Evolutionary conservation across 2,888 invertebrate species (phyloP), one percentile per base, ranked within the genome.

Genomic region (Empis stercorea): DNA sequence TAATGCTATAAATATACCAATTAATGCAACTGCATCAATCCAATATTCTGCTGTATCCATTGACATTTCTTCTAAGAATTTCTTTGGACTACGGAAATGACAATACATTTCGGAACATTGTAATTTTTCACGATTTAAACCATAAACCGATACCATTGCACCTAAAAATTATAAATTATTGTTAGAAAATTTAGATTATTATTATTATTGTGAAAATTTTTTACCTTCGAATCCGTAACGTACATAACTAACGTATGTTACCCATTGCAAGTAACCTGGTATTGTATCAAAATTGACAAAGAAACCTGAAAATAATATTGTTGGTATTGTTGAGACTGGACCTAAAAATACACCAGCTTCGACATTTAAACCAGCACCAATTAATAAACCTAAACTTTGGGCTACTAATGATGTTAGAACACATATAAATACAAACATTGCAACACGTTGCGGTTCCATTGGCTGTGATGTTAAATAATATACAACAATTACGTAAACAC

Each of bases 391-490:
- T 42, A 93, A 74, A 39, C 92, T 91, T 68, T 95, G 95, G 3
- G 93, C 87, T 39, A 94, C 93, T 46, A 95, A 72, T 4, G 93
- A 88, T 27, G 91, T 89, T 44, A 92, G 77, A 51, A 91, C 84
- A 45, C 66, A 66, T 45, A 70, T 70, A 34, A 66, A 57, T 40
- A 69, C 68, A 50, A 70, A 70, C 70, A 70, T 70, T 10, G 62
- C 60, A 10, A 68, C 86, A 45, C 95, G 78, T 50, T 81, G 77
- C 46, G 81, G 74, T 61, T 94, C 91, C 71, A 86, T 78, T n/a
- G 94, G 95, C 67, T 96, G 95, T 10, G 88, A 85, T 23, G 95
- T 94, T 80, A 95, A 84, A 71, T 91, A 92, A 72, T 95, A 96
- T 11, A 94, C 91, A 56, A 94, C 92, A 57, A 86, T 76, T 48